Evolutionary conservation across 2,113 vertebrate genomes (phyloP).

Genomic region (Ahaetulla prasina): DNA sequence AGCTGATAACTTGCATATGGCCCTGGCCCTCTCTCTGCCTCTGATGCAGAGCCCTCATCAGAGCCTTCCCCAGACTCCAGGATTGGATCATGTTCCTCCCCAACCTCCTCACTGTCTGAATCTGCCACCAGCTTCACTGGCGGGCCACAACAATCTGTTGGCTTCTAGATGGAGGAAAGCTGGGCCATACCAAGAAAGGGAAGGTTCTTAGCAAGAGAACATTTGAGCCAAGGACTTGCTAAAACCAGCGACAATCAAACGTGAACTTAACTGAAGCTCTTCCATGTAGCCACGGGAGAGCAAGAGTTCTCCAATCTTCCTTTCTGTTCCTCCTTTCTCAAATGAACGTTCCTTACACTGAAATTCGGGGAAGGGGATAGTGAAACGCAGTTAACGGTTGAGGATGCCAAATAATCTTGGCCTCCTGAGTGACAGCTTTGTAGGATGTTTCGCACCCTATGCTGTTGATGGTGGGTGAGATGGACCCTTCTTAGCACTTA

Average conservation of each 20-base stretch:
- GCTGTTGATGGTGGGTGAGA: neutral
- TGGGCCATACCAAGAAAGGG: no score
- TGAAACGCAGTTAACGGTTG: neutral
- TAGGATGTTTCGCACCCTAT: neutral
- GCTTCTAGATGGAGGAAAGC: neutral
- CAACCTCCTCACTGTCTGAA: no score
- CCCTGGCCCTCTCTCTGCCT: no score
- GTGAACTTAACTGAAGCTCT: neutral
- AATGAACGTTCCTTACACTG: neutral
- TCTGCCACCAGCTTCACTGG: no score
- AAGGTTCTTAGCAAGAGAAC: neutral
- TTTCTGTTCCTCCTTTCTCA: neutral
- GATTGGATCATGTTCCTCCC: no score
- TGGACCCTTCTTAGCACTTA: neutral
- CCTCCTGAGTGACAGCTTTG: no score
- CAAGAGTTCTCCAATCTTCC: neutral
- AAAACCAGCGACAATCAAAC: neutral
- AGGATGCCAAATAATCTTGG: neutral
- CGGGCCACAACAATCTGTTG: no score
- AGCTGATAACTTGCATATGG: no score
- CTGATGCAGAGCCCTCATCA: no score
- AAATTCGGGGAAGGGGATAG: neutral
- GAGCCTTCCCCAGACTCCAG: no score
- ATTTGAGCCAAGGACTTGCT: neutral
- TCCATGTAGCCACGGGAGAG: neutral